These are phyloP conservation scores for Clarias platycephalus DNA, from an alignment of 2,797 vertebrate genomes.

Conservation along the genomic window DNA sequence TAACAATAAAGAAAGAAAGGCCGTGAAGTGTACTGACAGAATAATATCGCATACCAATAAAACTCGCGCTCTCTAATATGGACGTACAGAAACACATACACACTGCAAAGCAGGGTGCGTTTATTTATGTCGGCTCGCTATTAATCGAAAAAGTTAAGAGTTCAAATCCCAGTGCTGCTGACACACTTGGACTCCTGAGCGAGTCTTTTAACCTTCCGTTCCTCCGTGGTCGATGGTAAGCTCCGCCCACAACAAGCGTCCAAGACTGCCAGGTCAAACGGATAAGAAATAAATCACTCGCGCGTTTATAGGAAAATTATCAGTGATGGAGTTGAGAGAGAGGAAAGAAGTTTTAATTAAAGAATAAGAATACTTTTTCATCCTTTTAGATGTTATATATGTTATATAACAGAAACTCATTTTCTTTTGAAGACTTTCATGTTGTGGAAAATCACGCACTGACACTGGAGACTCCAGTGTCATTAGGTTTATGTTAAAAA, in stretches of 20 bases:
- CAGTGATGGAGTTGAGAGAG: background rate
- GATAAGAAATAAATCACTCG: background rate
- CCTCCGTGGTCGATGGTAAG: background rate
- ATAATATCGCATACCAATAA: background rate
- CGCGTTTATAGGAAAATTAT: background rate
- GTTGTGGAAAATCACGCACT: background rate
- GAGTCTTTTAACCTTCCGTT: background rate
- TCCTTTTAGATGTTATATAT: background rate
- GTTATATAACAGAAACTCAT: background rate
- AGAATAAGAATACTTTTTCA: background rate
- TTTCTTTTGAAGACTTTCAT: background rate
- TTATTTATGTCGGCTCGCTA: background rate
- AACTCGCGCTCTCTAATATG: background rate
- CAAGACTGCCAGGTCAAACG: background rate
- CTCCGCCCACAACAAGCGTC: background rate
- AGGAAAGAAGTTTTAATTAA: background rate
- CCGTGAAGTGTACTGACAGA: background rate
- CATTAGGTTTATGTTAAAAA: background rate
- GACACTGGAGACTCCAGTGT: background rate
- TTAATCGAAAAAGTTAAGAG: background rate
- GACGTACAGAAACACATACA: background rate
- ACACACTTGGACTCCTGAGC: slow-evolving; percentile 4
- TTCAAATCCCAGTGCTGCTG: background rate
- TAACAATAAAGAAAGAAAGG: background rate
- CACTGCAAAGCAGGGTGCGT: background rate